phyloP scores from a whole-genome alignment of 2,113 vertebrate species.

The Macaca fascicularis region T2T-MFA8v1.1 NC_088387.1:45536501-45537000 shows the following conservation, averaged over 20 bases:
- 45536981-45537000: background rate
- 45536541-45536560: background rate
- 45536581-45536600: background rate
- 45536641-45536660: background rate
- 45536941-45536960: background rate
- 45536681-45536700: background rate
- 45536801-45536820: background rate
- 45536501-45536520: background rate
- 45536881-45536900: background rate
- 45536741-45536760: background rate
- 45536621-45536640: background rate
- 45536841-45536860: background rate
- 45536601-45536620: background rate
- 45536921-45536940: background rate
- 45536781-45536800: background rate
- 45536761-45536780: background rate
- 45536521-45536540: background rate
- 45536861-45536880: background rate
- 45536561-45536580: background rate
- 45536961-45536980: background rate
- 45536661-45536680: background rate
- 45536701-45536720: constrained; percentile 6
- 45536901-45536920: background rate
- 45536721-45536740: constrained; percentile 4
- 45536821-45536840: background rate